Conservation (phyloP, 2,797 vertebrate species). For the Tachyglossus aculeatus region DNA sequence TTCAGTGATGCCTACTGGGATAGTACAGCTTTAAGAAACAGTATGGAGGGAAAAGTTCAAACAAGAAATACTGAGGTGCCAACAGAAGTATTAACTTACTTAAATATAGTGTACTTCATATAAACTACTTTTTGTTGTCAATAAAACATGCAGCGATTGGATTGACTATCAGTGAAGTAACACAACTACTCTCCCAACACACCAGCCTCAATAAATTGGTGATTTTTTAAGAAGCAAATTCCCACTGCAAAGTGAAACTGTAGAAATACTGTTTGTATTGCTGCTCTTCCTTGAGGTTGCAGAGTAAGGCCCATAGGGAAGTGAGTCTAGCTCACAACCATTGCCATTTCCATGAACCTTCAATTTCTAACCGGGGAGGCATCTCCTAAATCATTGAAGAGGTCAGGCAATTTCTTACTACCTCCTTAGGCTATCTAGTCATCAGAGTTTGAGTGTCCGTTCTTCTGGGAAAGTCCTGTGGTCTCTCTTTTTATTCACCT, state of each 20-base stretch:
- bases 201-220: no score
- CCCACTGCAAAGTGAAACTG: background rate
- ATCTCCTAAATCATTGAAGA: constrained; percentile 4
- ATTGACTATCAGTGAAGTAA: no score
- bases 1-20: no score
- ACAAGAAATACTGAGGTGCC: no score
- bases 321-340: constrained; percentile 6
- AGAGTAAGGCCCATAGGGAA: background rate
- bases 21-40: no score
- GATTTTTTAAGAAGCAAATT: constrained; percentile 10
- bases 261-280: background rate
- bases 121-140: no score
- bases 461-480: constrained; percentile 4
- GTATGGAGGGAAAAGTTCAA: no score
- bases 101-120: no score
- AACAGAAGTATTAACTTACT: no score
- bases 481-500: background rate
- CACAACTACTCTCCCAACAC: no score
- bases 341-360: constrained; percentile 11
- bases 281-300: constrained; percentile 13
- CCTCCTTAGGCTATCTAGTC: background rate
- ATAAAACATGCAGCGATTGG: no score
- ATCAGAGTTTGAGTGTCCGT: accelerated
- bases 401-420: constrained; percentile 37
- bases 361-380: constrained; percentile 12